Percentiles rank a stretch among this genome's conserved stretches.
Conservation (phyloP, 1,140 invertebrate genomes). For the Charaxes varanes region DNA sequence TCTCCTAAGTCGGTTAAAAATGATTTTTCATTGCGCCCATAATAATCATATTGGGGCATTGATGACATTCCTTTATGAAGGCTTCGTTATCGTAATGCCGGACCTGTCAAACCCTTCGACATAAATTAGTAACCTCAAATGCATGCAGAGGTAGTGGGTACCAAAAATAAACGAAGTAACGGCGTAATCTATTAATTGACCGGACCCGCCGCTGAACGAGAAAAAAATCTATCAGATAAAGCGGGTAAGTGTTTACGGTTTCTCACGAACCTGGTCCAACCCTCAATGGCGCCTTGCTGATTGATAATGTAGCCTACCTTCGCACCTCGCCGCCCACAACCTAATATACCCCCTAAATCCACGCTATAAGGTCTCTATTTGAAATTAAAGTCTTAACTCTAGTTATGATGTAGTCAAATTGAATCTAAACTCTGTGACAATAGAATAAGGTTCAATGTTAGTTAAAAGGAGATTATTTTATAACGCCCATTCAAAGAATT, state of each 20-base stretch:
- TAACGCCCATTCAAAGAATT: slow-evolving; percentile 68
- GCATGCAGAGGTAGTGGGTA: slow-evolving; percentile 37
- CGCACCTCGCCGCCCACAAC: slow-evolving; percentile 30
- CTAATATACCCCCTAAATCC: slow-evolving; percentile 27
- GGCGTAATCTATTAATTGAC: slow-evolving; percentile 71
- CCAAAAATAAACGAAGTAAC: slow-evolving; percentile 69
- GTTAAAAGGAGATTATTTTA: slow-evolving; percentile 11
- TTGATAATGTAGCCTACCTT: slow-evolving; percentile 65
- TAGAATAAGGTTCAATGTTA: slow-evolving; percentile 17
- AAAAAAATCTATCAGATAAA: slow-evolving; percentile 71
- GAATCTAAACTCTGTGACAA: slow-evolving; percentile 10
- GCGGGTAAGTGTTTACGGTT: slow-evolving; percentile 71
- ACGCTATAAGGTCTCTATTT: slow-evolving; percentile 13
- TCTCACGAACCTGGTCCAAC: slow-evolving; percentile 66
- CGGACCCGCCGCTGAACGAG: slow-evolving; percentile 57
- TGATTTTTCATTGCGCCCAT: not conserved
- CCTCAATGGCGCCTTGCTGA: slow-evolving; percentile 71
- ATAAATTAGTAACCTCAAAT: slow-evolving; percentile 63
- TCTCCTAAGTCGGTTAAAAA: no score
- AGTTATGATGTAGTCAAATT: no score
- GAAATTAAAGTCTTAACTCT: slow-evolving; percentile 5
- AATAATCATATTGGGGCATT: slow-evolving; percentile 22
- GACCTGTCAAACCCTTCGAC: slow-evolving; percentile 58
- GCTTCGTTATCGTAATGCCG: slow-evolving; percentile 48
- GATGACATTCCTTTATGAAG: slow-evolving; percentile 24